Conservation (phyloP, 1,140 invertebrate species). For the Episyrphus balteatus region DNA sequence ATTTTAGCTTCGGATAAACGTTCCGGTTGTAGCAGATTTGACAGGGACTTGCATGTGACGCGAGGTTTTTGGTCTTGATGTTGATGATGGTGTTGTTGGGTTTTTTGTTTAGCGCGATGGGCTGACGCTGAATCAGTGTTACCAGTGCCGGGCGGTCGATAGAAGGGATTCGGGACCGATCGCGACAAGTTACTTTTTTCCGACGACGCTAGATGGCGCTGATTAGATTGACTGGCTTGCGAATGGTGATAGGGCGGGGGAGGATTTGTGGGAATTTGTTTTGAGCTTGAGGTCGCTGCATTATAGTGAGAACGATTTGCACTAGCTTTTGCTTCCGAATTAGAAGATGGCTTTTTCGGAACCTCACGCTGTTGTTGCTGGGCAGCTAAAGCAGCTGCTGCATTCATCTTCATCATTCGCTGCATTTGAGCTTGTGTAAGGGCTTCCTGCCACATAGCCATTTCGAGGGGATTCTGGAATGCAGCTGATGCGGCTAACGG, state of each 20-base stretch:
- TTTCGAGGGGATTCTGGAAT: slow-evolving; percentile 50
- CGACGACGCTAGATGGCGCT: too few relatives aligned
- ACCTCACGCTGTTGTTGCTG: neutral
- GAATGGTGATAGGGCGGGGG: slow-evolving; percentile 11
- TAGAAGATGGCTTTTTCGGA: slow-evolving; percentile 2
- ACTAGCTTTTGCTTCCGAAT: slow-evolving; percentile 30
- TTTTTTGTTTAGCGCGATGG: neutral
- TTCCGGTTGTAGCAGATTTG: slow-evolving; percentile 44
- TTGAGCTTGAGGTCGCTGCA: slow-evolving; percentile 9
- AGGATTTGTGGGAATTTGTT: slow-evolving; percentile 15
- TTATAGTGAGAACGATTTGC: neutral
- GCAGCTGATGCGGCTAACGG: slow-evolving; percentile 21
- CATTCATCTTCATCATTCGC: slow-evolving; percentile 22
- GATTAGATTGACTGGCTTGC: slow-evolving; percentile 9
- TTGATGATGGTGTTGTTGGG: neutral
- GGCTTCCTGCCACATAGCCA: slow-evolving; percentile 55
- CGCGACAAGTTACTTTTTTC: too few relatives aligned
- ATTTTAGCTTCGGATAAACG: slow-evolving; percentile 6
- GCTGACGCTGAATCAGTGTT: too few relatives aligned
- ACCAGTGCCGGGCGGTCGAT: too few relatives aligned
- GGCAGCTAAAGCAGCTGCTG: slow-evolving; percentile 17
- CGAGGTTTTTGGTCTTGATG: slow-evolving; percentile 39
- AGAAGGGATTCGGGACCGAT: too few relatives aligned
- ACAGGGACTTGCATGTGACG: slow-evolving; percentile 48
- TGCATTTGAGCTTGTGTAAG: slow-evolving; percentile 40